Base-by-base conservation (phyloP, 1,140 invertebrate species). In the Pentalonia nigronervosa region DNA sequence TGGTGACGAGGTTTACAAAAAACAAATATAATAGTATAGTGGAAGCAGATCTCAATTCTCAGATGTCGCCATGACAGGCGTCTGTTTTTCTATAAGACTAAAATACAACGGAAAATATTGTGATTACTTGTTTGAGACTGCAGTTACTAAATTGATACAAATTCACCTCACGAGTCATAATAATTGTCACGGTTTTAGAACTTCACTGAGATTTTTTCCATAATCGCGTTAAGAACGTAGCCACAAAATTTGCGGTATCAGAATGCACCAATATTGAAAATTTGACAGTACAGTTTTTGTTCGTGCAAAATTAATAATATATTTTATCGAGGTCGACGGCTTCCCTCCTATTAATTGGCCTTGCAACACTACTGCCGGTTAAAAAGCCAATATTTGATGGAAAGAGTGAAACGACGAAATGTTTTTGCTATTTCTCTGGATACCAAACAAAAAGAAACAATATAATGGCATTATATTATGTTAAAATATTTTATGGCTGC, bases 401-500 rank as follows among this genome's bases (percentile, higher is more conserved):
- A n/a, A 11, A 76, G 17, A 76, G 14, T 14, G 60, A 76, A 76
- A 76, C 60, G 30, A n/a, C n/a, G n/a, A 76, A 76, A 76, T 76
- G 4, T 76, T 76, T 76, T 7, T 30, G 30, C n/a, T 76, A 76
- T 76, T 76, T 14, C 14, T 76, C 60, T 76, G 60, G 60, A 83
- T 36, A 83, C 76, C 76, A 36, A 83, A 83, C 34, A 81, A 81
- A 81, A 81, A 83, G 21, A 83, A 36, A 83, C 34, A 83, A 36
- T 83, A 36, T 83, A 34, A 83, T 36, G 20, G 76, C 34, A 34
- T 21, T 83, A 34, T 83, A 36, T 25, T 50, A 76, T 76, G 60
- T 76, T n/a, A 76, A 76, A 76, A 76, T 76, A 76, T 76, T 76
- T 76, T 76, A 76, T 76, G 60, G 60, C 60, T 76, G 60, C 60